Base-by-base conservation (phyloP, 2,888 invertebrate species). In the Adelphocoris suturalis region DNA sequence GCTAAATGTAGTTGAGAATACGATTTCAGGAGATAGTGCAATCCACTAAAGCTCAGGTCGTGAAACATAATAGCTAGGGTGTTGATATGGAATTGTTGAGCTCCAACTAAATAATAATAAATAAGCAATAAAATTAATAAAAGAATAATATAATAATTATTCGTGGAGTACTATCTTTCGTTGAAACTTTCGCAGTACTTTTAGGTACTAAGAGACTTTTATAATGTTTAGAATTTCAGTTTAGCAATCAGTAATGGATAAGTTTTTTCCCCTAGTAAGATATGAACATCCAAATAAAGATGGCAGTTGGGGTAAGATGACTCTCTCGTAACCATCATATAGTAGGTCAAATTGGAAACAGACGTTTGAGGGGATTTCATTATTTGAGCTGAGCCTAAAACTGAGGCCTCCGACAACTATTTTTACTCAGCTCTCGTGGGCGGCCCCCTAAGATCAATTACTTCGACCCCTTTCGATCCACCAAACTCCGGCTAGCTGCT, bases 371-470 rank as follows among this genome's bases (percentile, higher is more conserved):
- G 23, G 27, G 23, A 68, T 68, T 68, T 68, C 23, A 23, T 19
- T 23, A 4, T 68, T 19, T 68, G 27, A 68, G 68, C 68, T 5
- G 23, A 27, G 9, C 23, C 23, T 23, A 23, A 68, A 2, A 5
- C 1, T n/a, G 68, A 12, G 52, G 16, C 9, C 19, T 61, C 61
- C 19, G 61, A 61, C n/a, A 19, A 68, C 68, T 68, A 68, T 68
- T 68, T 68, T 23, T 68, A 68, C 23, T 19, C 68, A 23, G 12
- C 68, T 23, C 68, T 68, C 68, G 23, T 23, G 19, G 68, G 19
- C 68, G 68, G 68, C 78, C 28, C 37, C 78, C 48, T 82, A 48
- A 82, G 48, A 82, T 82, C 82, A 82, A 82, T 82, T 82, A 82
- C 82, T 82, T 52, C 47, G 68, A 68, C 68, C 68, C 80, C 19